A percentile compares a stretch with the other conserved stretches of the same genome.
These are phyloP conservation scores for Dolichomitus sp. DNA, from an alignment of 2,888 invertebrate genomes.

Conservation along the genomic window DNA sequence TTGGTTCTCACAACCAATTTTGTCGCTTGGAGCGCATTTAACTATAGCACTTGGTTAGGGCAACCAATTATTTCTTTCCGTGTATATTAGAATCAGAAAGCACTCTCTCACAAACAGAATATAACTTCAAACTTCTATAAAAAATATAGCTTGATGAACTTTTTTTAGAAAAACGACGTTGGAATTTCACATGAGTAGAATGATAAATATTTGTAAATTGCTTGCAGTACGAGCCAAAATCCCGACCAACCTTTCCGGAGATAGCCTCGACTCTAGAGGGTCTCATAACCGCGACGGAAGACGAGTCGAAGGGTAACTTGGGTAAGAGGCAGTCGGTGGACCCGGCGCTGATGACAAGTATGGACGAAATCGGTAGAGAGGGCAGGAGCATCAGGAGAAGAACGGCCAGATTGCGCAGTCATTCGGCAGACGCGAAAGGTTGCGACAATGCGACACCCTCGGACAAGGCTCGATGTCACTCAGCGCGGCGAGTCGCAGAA, in stretches of 20 bases:
- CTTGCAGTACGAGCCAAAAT: slow-evolving; percentile 94
- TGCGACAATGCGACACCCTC: slow-evolving; percentile 88
- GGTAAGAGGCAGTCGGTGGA: slow-evolving; percentile 81
- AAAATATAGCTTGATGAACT: too few relatives aligned
- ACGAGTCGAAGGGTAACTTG: slow-evolving; percentile 75
- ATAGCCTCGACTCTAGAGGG: slow-evolving; percentile 89
- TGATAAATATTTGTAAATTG: slow-evolving; percentile 14
- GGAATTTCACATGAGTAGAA: too few relatives aligned
- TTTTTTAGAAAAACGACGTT: too few relatives aligned
- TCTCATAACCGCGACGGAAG: slow-evolving; percentile 86
- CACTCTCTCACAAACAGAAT: too few relatives aligned
- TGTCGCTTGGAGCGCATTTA: too few relatives aligned
- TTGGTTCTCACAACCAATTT: too few relatives aligned
- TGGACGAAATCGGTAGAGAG: slow-evolving; percentile 81
- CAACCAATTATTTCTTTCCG: too few relatives aligned
- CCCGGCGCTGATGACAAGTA: slow-evolving; percentile 80
- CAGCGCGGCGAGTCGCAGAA: slow-evolving; percentile 91
- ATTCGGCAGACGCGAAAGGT: slow-evolving; percentile 83
- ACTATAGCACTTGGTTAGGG: too few relatives aligned
- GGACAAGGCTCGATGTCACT: slow-evolving; percentile 92
- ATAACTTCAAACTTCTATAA: too few relatives aligned
- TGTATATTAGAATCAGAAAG: too few relatives aligned
- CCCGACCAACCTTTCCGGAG: slow-evolving; percentile 95
- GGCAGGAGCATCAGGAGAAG: slow-evolving; percentile 76
- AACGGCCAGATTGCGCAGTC: slow-evolving; percentile 79